phyloP scores from a whole-genome alignment of 2,888 invertebrate species.

The Leptinotarsa haldemani region DNA sequence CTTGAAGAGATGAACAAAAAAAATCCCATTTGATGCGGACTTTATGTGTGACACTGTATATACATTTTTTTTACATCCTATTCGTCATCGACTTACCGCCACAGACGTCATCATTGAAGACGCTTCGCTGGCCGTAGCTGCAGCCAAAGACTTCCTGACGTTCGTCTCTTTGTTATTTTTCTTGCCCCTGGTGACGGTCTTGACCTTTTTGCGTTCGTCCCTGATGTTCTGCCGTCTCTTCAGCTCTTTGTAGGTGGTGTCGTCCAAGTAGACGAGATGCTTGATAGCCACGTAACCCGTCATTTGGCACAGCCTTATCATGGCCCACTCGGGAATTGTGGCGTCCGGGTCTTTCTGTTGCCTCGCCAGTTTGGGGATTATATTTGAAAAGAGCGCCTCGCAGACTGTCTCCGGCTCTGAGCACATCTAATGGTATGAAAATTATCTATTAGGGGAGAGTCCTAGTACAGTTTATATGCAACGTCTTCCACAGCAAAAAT shows the following conservation, averaged over 20 bases:
- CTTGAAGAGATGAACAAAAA: too few relatives aligned
- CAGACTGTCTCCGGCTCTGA: slow-evolving; percentile 70
- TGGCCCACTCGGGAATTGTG: slow-evolving; percentile 38
- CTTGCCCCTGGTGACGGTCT: slow-evolving; percentile 67
- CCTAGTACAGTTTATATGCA: too few relatives aligned
- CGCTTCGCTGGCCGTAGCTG: slow-evolving; percentile 28
- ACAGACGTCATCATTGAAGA: slow-evolving; percentile 16
- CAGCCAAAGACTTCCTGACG: slow-evolving; percentile 9
- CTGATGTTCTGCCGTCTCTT: slow-evolving; percentile 71
- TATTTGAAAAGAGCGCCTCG: slow-evolving; percentile 56
- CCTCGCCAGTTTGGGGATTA: slow-evolving; percentile 42
- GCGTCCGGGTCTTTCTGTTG: slow-evolving; percentile 43
- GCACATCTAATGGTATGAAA: slow-evolving; percentile 66
- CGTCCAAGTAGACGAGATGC: slow-evolving; percentile 85
- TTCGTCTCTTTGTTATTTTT: slow-evolving; percentile 35
- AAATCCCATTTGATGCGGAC: too few relatives aligned
- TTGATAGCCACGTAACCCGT: slow-evolving; percentile 84
- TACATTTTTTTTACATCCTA: too few relatives aligned
- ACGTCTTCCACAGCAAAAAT: too few relatives aligned
- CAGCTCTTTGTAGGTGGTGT: slow-evolving; percentile 84
- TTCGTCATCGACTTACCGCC: slow-evolving; percentile 18
- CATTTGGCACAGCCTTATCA: slow-evolving; percentile 61
- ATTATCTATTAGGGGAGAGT: neutral
- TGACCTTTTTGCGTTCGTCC: slow-evolving; percentile 59
- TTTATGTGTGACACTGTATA: too few relatives aligned